phyloP scores from a whole-genome alignment of 2,797 vertebrate species.

The Sebastes steindachneri region DNA sequence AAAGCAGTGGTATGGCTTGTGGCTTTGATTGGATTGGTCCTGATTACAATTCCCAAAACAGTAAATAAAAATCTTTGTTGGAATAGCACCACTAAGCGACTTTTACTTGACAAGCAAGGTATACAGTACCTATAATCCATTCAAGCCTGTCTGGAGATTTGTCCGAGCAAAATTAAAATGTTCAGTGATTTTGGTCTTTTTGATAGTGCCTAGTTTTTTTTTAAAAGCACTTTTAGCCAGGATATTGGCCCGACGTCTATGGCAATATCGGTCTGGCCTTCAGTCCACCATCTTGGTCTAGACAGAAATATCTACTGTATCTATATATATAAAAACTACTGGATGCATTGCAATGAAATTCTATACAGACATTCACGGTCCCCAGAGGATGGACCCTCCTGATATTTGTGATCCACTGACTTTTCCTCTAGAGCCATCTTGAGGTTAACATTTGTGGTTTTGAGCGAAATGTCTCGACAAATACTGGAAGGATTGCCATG shows the following conservation, averaged over 20 bases:
- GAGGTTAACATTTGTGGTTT: background rate
- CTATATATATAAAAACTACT: background rate
- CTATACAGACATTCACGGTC: background rate
- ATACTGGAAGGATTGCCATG: background rate
- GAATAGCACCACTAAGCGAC: conserved; percentile 37
- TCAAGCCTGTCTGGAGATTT: conserved; percentile 59
- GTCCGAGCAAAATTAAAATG: conserved; percentile 41
- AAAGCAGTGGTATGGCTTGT: conserved; percentile 49
- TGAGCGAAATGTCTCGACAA: background rate
- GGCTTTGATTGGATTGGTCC: conserved; percentile 71
- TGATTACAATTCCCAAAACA: conserved; percentile 59
- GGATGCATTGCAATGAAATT: background rate
- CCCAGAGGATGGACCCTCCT: background rate
- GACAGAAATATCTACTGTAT: background rate
- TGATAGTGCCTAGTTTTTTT: background rate
- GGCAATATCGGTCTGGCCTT: background rate
- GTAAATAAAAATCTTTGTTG: conserved; percentile 61
- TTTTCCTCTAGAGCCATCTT: background rate
- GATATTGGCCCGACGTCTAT: background rate
- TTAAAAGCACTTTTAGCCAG: background rate
- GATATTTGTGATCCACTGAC: background rate
- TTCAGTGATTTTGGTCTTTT: conserved; percentile 19
- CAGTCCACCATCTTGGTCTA: background rate
- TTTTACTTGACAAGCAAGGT: conserved; percentile 50
- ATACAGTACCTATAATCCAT: conserved; percentile 62